Percentiles rank a stretch among this genome's conserved stretches.
Conservation (phyloP, 1,140 invertebrate genomes). For the Bombus superbus region DNA sequence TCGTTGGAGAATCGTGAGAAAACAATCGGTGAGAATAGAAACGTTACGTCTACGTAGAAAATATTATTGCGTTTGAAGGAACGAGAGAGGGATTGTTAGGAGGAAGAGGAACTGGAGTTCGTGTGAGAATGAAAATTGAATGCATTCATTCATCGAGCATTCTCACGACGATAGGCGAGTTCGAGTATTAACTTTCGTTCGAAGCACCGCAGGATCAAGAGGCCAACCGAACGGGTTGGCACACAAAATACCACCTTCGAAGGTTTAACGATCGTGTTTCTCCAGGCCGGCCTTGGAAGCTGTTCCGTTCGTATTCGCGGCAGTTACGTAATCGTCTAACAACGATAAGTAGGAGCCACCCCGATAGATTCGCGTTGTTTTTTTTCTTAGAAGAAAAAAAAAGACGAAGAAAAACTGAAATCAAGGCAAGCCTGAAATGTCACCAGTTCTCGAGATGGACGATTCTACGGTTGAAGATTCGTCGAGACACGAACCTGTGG, state of each 20-base stretch:
- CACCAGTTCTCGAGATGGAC: not conserved
- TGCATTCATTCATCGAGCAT: constrained; percentile 25
- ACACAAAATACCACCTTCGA: constrained; percentile 59
- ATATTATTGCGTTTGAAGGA: not conserved
- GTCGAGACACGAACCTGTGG: too few relatives aligned
- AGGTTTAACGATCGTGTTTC: constrained; percentile 70
- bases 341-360: constrained; percentile 51
- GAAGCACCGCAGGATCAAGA: constrained; percentile 36
- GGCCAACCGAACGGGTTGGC: constrained; percentile 29
- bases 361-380: constrained; percentile 5
- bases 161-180: constrained; percentile 42
- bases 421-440: constrained; percentile 37
- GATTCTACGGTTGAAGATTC: not conserved
- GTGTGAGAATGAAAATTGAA: constrained; percentile 30
- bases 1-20: not conserved
- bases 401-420: not conserved
- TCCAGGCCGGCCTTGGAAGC: constrained; percentile 71
- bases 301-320: constrained; percentile 60
- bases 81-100: not conserved
- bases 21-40: not conserved
- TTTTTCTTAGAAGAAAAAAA: not conserved
- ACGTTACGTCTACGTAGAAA: not conserved
- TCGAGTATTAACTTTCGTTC: constrained; percentile 59
- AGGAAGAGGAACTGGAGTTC: constrained; percentile 4
- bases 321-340: constrained; percentile 71